Conservation (phyloP, 2,888 invertebrate genomes). For the Penaeus monodon region DNA sequence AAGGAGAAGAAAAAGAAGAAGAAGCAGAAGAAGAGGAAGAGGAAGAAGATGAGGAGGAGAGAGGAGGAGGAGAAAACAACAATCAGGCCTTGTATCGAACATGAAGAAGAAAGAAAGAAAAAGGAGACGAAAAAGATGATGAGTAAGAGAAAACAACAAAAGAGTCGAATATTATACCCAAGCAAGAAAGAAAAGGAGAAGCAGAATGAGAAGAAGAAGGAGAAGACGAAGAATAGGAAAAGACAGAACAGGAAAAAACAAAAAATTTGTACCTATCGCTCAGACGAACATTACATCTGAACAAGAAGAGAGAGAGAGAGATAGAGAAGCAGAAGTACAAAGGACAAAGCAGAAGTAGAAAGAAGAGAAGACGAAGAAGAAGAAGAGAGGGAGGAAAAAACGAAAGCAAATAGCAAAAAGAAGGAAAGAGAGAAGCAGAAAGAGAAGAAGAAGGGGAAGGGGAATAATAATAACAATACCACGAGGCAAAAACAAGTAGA, state of each 20-base stretch:
- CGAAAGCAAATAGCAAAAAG: no score
- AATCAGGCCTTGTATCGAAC: no score
- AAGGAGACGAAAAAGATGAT: background rate
- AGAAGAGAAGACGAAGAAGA: background rate
- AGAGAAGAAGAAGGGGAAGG: no score
- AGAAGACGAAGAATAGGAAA: background rate
- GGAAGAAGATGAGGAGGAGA: background rate
- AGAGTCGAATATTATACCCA: background rate
- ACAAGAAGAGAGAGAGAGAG: no score
- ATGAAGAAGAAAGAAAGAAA: background rate
- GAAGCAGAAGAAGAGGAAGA: background rate
- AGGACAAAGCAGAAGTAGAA: background rate
- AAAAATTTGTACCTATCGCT: no score
- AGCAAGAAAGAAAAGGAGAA: background rate
- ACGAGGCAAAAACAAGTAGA: no score
- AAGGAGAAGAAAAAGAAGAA: background rate
- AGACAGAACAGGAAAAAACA: no score
- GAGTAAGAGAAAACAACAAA: background rate
- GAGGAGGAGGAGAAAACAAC: background rate
- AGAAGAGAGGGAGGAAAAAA: no score
- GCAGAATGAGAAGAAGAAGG: background rate
- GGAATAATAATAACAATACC: no score
- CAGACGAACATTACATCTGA: no score
- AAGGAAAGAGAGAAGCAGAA: no score
- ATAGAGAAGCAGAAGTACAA: background rate